Evolutionary conservation across 2,113 vertebrate genomes (phyloP).

Genomic region (Lepisosteus oculatus): DNA sequence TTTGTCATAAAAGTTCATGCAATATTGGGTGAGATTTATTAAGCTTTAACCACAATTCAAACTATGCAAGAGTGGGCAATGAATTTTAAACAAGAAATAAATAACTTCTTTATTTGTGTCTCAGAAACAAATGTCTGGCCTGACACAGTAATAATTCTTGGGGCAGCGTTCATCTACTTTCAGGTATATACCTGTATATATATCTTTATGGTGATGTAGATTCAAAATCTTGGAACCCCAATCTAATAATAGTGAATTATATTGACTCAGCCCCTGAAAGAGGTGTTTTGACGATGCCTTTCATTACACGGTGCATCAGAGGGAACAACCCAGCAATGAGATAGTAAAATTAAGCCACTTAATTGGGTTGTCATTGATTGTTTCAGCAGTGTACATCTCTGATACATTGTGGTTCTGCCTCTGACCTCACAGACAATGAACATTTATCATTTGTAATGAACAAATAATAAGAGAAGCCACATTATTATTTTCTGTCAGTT

Average conservation of each 20-base stretch:
- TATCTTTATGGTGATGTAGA: neutral
- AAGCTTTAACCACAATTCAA: constrained; percentile 45
- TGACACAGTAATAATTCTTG: constrained; percentile 17
- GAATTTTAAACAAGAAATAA: constrained; percentile 51
- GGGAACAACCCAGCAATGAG: neutral
- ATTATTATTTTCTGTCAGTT: constrained; percentile 5
- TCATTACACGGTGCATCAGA: constrained; percentile 3
- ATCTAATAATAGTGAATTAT: neutral
- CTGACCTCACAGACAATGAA: constrained; percentile 29
- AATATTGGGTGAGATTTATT: constrained; percentile 45
- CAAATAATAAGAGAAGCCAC: constrained; percentile 16
- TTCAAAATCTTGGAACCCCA: neutral
- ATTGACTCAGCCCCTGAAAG: neutral
- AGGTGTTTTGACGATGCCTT: neutral
- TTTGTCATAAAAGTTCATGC: constrained; percentile 24
- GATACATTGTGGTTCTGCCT: constrained; percentile 29
- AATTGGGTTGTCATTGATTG: constrained; percentile 47
- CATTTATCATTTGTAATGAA: constrained; percentile 29
- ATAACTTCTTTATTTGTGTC: constrained; percentile 33
- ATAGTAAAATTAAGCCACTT: constrained; percentile 36
- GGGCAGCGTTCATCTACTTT: constrained; percentile 4
- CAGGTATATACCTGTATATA: neutral
- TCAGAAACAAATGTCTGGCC: constrained; percentile 9
- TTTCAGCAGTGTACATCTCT: constrained; percentile 35
- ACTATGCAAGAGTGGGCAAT: constrained; percentile 41